Evolutionary conservation across 1,140 invertebrate species (phyloP), one percentile per base, ranked within the genome.

Genomic region (Hycleus cichorii): DNA sequence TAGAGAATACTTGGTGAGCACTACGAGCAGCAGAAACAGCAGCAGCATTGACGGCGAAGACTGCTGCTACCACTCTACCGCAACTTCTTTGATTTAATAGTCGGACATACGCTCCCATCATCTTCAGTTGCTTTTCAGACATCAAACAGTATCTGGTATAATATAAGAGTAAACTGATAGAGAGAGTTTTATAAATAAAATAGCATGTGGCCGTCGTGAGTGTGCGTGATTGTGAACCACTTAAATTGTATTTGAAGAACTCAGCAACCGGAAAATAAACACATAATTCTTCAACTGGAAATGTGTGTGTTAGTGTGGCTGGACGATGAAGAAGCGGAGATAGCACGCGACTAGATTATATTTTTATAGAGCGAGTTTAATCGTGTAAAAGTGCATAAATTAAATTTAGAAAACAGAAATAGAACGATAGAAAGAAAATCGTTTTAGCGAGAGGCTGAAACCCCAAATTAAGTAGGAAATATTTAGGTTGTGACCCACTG

Each of bases 71-170:
- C 32, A 32, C 32, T 32, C 32, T 32, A 5, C 24, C 59, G 58
- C 63, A 60, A 64, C 60, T 64, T 64, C 63, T 64, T 64, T 64
- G 63, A 64, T 64, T 65, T 65, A 65, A 65, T 58, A 59, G 49
- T 50, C 26, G 49, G 50, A 42, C 48, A 27, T 44, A 47, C 48
- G 40, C 54, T 51, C 18, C 18, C 58, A 51, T 60, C 64, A 65
- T 63, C 64, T 63, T 49, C 61, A 65, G 63, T 63, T 24, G 24
- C 18, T 48, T 39, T 42, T 51, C 45, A 59, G 58, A 46, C 61
- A 44, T 45, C 32, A 51, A 9, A 39, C 48, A 48, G 45, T 51
- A 46, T 49, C 47, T 42, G 43, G 11, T 49, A 5, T 32, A 9
- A 9, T 3, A 7, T 7, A 3, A 38, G 38, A 39, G n/a, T 5